Evolutionary conservation across 92 coral and sea anemone species (phyloP).

Genomic region (Actinernus sp.): DNA sequence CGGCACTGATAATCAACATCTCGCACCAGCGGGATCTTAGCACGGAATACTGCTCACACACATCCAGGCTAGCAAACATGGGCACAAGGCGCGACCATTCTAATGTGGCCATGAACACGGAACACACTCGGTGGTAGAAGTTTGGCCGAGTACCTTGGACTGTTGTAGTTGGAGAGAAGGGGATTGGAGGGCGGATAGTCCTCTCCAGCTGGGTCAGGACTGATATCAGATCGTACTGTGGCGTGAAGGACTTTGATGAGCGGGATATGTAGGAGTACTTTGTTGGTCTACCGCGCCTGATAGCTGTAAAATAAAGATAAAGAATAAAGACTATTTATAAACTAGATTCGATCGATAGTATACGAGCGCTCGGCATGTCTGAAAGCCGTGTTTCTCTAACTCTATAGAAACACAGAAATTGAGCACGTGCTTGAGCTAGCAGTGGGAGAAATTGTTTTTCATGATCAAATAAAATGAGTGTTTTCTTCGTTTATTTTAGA

Average conservation of each 20-base stretch:
- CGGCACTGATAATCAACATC: slow-evolving; percentile 62
- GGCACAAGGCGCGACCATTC: slow-evolving; percentile 75
- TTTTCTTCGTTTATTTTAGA: too few species aligned
- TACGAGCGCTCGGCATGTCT: too few species aligned
- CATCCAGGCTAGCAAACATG: slow-evolving; percentile 70
- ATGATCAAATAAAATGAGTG: too few species aligned
- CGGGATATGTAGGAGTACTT: slow-evolving; percentile 68
- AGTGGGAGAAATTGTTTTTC: too few species aligned
- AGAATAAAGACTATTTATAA: not conserved
- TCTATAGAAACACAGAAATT: too few species aligned
- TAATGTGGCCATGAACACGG: slow-evolving; percentile 53
- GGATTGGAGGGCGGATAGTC: slow-evolving; percentile 28
- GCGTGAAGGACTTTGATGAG: slow-evolving; percentile 65
- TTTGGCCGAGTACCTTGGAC: slow-evolving; percentile 19
- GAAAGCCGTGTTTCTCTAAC: too few species aligned
- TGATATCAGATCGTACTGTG: slow-evolving; percentile 67
- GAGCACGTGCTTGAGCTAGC: too few species aligned
- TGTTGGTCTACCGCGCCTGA: slow-evolving; percentile 68
- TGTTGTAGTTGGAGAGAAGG: slow-evolving; percentile 23
- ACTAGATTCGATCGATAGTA: not conserved
- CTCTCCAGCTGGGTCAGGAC: slow-evolving; percentile 68
- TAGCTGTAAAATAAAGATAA: slow-evolving; percentile 29
- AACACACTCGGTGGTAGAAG: slow-evolving; percentile 46
- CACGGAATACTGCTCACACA: slow-evolving; percentile 71
- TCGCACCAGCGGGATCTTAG: slow-evolving; percentile 77